Conservation (phyloP, 92 coral and sea anemone genomes). For the Parazoanthus swiftii region DNA sequence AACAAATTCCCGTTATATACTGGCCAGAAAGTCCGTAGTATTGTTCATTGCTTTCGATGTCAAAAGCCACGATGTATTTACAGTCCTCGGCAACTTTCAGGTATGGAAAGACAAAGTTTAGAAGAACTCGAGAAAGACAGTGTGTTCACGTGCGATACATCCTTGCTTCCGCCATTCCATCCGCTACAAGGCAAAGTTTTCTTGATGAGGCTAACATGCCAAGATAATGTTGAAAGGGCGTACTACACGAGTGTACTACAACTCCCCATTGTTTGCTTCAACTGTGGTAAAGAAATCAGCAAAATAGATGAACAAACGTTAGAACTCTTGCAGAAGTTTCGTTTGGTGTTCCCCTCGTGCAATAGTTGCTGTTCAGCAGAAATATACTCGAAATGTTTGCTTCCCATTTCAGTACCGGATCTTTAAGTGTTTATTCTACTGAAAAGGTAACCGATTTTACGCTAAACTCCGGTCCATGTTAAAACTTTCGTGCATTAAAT, state of each 20-base stretch:
- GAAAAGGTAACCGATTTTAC: too few relatives aligned
- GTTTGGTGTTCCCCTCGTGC: conserved; percentile 20
- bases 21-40: conserved; percentile 57
- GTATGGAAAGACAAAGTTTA: conserved; percentile 39
- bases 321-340: conserved; percentile 5
- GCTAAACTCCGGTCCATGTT: too few relatives aligned
- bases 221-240: conserved; percentile 45
- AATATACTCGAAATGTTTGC: conserved; percentile 1
- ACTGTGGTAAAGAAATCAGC: conserved; percentile 37
- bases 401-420: not conserved
- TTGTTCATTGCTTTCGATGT: conserved; percentile 68
- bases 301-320: not conserved
- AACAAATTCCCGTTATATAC: conserved; percentile 44
- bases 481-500: too few relatives aligned
- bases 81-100: conserved; percentile 58
- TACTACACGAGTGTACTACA: conserved; percentile 41
- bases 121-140: conserved; percentile 52
- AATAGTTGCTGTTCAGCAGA: conserved; percentile 1
- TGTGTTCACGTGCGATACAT: conserved; percentile 64
- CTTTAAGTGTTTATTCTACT: not conserved
- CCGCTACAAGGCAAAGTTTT: conserved; percentile 54
- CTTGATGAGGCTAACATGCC: conserved; percentile 46
- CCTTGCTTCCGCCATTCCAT: conserved; percentile 63
- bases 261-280: conserved; percentile 36
- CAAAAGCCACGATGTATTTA: conserved; percentile 76